Conservation (phyloP, 2,797 vertebrate genomes). For the Argentina silus region DNA sequence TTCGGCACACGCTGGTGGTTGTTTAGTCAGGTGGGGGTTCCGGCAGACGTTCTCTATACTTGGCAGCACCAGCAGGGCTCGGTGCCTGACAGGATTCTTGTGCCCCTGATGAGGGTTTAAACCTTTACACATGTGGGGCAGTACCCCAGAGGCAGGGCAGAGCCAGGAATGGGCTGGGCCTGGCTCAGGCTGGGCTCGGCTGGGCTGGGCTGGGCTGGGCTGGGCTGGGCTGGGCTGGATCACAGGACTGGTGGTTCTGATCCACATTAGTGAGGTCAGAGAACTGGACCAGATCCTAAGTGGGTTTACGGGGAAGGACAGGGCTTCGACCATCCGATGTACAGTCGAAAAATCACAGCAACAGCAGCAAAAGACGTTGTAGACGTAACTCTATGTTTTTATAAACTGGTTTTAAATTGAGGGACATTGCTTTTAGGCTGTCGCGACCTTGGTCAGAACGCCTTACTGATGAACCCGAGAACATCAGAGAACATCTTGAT, state of each 20-base stretch:
- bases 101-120: constrained; percentile 20
- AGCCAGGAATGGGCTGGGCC: neutral
- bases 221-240: constrained; percentile 29
- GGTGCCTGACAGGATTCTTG: constrained; percentile 61
- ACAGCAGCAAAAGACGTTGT: too few relatives aligned
- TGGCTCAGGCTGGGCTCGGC: constrained; percentile 5
- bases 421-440: neutral
- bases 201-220: constrained; percentile 36
- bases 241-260: neutral
- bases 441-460: neutral
- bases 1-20: constrained; percentile 55
- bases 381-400: neutral
- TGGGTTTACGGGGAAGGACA: too few relatives aligned
- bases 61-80: constrained; percentile 27
- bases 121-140: constrained; percentile 48
- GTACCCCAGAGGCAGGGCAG: constrained; percentile 51
- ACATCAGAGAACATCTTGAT: too few relatives aligned
- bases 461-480: too few relatives aligned
- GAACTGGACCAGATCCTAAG: neutral
- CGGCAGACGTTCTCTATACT: constrained; percentile 52
- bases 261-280: neutral
- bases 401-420: neutral
- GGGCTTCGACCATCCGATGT: too few relatives aligned
- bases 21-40: constrained; percentile 68
- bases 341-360: too few relatives aligned